Base-by-base conservation (phyloP, 35 echinoderm and acorn worm genomes). In the Holothuria glaberrima region DNA sequence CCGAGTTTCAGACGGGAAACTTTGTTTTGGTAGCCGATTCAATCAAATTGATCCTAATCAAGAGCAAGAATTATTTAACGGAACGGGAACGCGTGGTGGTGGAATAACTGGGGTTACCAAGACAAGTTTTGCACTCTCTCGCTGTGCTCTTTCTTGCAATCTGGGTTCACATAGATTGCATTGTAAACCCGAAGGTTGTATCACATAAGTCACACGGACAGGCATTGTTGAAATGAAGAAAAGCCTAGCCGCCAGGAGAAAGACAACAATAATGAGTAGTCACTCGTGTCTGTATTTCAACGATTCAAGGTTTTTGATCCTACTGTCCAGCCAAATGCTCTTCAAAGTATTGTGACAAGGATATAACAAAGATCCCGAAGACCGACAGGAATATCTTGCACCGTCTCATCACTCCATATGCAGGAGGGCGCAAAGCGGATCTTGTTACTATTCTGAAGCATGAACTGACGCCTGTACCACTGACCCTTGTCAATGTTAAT, bases 81-180 rank as follows among this genome's bases (percentile, higher is more conserved):
- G 90, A 19, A 93, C 73, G 14, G 86, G 86, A 74, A 93, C 89
- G 48, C 80, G 52, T 58, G 72, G 62, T 4, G 86, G 86, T 33
- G 92, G 86, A 14, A 89, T 89, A 16, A 27, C 89, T 57, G 91
- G 91, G 12, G 89, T 89, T 16, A 93, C 74, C 48, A 93, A 74
- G 63, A 89, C 86, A 29, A 89, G 13, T 14, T 82, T 82, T 18
- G 90, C 41, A 33, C 18, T 85, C 1, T 21, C 17, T 60, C 35
- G 91, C 61, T 92, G 91, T 69, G 35, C 91, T 21, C 91, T 92
- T 20, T 87, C 90, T 3, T 92, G 48, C 28, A 92, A 92, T 60
- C 33, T 87, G 24, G 38, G 91, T 25, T 86, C 83, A 46, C 56
- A 65, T 28, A n/a, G n/a, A 92, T 92, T 71, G 83, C 90, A 44